A percentile compares a stretch with the other conserved stretches of the same genome.
Conservation (phyloP, 53 echinoderm and acorn worm genomes). For the Patiria pectinifera region DNA sequence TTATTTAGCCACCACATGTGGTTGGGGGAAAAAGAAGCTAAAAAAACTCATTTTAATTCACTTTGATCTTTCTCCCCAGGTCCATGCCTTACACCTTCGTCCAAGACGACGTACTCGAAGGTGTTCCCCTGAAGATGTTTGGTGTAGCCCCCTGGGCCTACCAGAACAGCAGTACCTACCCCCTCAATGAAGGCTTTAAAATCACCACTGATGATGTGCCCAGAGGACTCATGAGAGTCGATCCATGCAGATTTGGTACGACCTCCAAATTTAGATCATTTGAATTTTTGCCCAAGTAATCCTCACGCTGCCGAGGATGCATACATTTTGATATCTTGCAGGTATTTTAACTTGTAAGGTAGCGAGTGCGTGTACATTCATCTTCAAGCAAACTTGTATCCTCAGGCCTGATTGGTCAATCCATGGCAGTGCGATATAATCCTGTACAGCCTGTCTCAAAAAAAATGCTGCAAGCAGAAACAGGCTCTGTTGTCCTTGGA, state of each 20-base stretch:
- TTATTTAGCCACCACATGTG: too few species aligned
- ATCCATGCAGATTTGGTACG: constrained; percentile 86
- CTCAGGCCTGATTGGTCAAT: too few species aligned
- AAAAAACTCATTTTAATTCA: neutral
- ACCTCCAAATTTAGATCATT: neutral
- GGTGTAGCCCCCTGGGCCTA: constrained; percentile 75
- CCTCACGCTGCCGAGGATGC: too few species aligned
- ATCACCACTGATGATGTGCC: constrained; percentile 58
- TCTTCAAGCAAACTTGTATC: too few species aligned
- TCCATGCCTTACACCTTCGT: constrained; percentile 79
- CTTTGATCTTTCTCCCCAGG: constrained; percentile 39
- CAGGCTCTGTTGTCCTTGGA: too few species aligned
- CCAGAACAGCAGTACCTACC: constrained; percentile 77
- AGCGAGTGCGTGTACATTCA: too few species aligned
- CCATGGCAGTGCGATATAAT: too few species aligned
- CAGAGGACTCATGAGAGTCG: constrained; percentile 66
- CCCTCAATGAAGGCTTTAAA: constrained; percentile 79
- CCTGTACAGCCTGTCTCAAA: too few species aligned
- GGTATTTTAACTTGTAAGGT: too few species aligned
- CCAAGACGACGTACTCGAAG: constrained; percentile 65
- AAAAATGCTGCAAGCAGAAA: too few species aligned
- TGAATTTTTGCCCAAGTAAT: neutral
- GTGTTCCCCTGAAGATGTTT: constrained; percentile 83
- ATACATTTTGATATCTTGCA: too few species aligned
- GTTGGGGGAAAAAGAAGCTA: neutral